Base-by-base conservation (phyloP, 2,797 vertebrate species). In the Notamacropus eugenii region DNA sequence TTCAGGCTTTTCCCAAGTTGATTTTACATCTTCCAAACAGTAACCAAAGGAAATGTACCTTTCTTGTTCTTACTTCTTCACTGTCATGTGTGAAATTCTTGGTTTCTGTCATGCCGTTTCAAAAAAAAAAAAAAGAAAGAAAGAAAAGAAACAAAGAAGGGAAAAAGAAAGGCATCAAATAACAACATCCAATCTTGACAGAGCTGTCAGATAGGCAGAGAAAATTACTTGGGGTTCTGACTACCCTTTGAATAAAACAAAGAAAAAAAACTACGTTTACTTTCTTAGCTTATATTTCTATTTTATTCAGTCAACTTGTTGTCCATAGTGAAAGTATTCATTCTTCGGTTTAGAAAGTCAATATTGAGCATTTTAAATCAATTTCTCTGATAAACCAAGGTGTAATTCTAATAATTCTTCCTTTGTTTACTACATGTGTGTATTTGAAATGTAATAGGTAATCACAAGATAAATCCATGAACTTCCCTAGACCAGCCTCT, bases 171-270 rank as follows among this genome's bases (percentile, higher is more conserved):
- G 14, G 55, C 96, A 97, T 96, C 96, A 98, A 97, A 97, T 91
- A 82, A 93, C 94, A 97, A 91, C 94, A 97, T 95, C 95, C 93
- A 93, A 52, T 96, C 95, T 96, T 98, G 97, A 97, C 98, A 98
- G 22, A 40, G 90, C 95, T 98, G 97, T 98, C 98, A 98, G 94
- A 97, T 97, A 94, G 40, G 94, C 94, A 2, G 8, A 97, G 91
- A 94, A 98, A 97, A 98, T 97, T 95, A 97, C 93, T 55, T 54
- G 93, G 97, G 96, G 58, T 97, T 96, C 87, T 96, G 67, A 22
- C 56, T 94, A 92, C 96, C 97, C 95, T 90, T 94, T 97, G 95
- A 97, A 97, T 95, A 98, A 95, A 97, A 95, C 74, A 58, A 97
- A 95, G 14, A 19, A n/a, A 67, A 59, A 67, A 67, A n/a, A 13